Percentiles rank a stretch among this genome's conserved stretches.
These are phyloP conservation scores for Conistra vaccinii DNA, from an alignment of 2,888 invertebrate genomes.

Conservation along the genomic window DNA sequence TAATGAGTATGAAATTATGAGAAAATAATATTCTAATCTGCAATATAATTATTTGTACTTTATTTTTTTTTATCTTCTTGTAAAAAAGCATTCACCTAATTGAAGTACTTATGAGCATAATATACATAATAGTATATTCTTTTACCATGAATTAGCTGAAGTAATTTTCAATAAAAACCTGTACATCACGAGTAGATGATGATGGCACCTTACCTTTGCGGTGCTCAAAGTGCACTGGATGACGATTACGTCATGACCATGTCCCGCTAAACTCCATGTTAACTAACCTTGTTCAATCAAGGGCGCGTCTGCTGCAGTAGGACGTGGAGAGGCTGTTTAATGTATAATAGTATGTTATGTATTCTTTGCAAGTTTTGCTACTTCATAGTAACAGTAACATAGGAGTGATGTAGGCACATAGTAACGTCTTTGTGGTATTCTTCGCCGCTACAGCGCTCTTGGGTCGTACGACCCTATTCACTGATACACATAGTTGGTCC, in stretches of 20 bases:
- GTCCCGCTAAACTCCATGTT: not conserved
- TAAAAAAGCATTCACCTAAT: too few relatives aligned
- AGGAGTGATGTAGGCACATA: conserved; percentile 12
- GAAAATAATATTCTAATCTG: not conserved
- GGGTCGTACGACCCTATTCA: conserved; percentile 42
- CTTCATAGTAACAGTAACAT: not conserved
- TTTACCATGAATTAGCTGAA: not conserved
- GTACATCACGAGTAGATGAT: too few relatives aligned
- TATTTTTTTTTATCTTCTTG: not conserved
- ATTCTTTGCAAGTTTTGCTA: not conserved
- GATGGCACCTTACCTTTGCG: not conserved
- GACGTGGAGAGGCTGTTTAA: not conserved
- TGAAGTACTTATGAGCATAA: not conserved
- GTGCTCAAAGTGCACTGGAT: not conserved
- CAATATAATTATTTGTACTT: not conserved
- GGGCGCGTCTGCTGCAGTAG: not conserved
- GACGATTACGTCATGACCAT: not conserved
- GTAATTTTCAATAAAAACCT: not conserved
- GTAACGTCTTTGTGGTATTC: conserved; percentile 33
- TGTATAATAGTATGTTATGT: not conserved
- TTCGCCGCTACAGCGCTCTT: conserved; percentile 26
- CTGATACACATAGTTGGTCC: conserved; percentile 6
- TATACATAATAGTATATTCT: not conserved
- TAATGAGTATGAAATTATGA: not conserved
- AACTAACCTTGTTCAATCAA: not conserved